These are phyloP conservation scores for Chloropsis hardwickii DNA, from an alignment of 2,113 vertebrate genomes.

Conservation along the genomic window DNA sequence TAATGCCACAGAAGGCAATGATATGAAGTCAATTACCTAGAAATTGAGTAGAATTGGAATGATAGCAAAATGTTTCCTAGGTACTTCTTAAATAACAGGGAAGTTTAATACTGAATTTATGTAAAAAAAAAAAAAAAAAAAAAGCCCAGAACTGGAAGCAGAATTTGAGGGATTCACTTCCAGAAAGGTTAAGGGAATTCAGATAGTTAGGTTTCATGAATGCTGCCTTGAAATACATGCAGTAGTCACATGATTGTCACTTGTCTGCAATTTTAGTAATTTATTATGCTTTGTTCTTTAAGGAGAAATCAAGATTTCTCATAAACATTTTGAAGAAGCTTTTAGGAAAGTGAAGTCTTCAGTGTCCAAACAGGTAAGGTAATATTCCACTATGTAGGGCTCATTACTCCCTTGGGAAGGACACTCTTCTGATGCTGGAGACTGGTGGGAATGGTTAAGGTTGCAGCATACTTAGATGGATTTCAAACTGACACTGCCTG, in stretches of 20 bases:
- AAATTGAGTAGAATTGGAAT: not conserved
- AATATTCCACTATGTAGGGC: not conserved
- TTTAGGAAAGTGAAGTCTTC: conserved; percentile 89
- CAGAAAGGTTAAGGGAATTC: not conserved
- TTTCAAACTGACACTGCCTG: not conserved
- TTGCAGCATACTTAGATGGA: not conserved
- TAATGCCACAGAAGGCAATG: not conserved
- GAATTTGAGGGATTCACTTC: not conserved
- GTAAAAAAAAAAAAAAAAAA: not conserved
- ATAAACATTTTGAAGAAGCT: conserved; percentile 87
- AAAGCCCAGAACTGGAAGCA: not conserved
- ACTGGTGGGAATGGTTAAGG: not conserved
- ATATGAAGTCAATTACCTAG: not conserved
- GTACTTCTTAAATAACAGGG: not conserved
- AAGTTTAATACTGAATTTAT: not conserved
- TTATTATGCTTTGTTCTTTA: conserved; percentile 5
- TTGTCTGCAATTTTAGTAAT: not conserved
- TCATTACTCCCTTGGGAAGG: not conserved
- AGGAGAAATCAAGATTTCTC: conserved; percentile 78
- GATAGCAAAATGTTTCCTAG: not conserved
- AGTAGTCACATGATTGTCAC: not conserved
- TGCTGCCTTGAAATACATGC: not conserved
- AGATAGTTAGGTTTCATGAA: not conserved
- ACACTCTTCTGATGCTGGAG: not conserved
- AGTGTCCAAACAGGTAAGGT: conserved; percentile 86